A percentile compares a stretch with the other conserved stretches of the same genome.
Evolutionary conservation across 2,888 invertebrate species (phyloP).

Genomic region (Andrena bicolor): DNA sequence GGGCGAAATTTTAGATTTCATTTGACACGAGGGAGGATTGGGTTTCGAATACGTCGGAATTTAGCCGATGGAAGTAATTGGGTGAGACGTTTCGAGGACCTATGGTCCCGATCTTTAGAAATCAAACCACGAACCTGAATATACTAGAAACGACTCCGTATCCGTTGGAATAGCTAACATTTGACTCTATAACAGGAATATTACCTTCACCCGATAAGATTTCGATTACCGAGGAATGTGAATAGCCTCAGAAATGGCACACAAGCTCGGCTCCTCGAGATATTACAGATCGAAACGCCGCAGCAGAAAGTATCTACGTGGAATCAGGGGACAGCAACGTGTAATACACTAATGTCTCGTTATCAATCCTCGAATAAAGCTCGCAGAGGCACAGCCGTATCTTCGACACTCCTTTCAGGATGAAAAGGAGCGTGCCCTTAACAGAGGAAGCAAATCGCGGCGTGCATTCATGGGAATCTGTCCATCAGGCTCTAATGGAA

Average conservation of each 20-base stretch:
- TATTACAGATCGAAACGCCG: not conserved
- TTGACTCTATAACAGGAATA: no score
- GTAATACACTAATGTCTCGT: slow-evolving; percentile 3
- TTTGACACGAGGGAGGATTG: slow-evolving; percentile 40
- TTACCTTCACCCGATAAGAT: no score
- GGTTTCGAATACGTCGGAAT: slow-evolving; percentile 48
- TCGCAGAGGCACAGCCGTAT: slow-evolving; percentile 28
- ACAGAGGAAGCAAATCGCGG: slow-evolving; percentile 40
- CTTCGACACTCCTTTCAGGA: slow-evolving; percentile 44
- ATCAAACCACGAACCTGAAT: not conserved
- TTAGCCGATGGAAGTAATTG: slow-evolving; percentile 51
- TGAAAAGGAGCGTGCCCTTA: slow-evolving; percentile 26
- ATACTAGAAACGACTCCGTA: not conserved
- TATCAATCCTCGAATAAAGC: not conserved
- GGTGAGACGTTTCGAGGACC: slow-evolving; percentile 36
- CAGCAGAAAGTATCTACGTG: not conserved
- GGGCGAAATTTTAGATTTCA: slow-evolving; percentile 64
- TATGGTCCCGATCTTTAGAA: slow-evolving; percentile 17
- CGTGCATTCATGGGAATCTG: slow-evolving; percentile 65
- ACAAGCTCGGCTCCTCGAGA: not conserved
- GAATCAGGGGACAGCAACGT: not conserved
- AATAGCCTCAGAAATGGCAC: not conserved
- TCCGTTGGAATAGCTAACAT: not conserved
- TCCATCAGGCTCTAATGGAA: slow-evolving; percentile 66
- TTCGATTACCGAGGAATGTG: no score